Percentiles rank a stretch among this genome's conserved stretches.
Evolutionary conservation across 2,113 vertebrate species (phyloP).

Genomic region (human (Homo sapiens)): GRCh38 chr12:59522501-59523000

Average conservation of each 20-base stretch:
- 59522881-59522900: background rate
- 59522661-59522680: background rate
- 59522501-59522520: background rate
- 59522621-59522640: background rate
- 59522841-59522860: background rate
- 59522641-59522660: background rate
- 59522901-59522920: background rate
- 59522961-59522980: background rate
- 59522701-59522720: background rate
- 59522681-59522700: background rate
- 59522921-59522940: background rate
- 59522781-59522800: background rate
- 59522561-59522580: background rate
- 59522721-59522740: background rate
- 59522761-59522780: background rate
- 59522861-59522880: background rate
- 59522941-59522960: background rate
- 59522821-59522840: background rate
- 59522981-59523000: background rate
- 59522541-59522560: background rate
- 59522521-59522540: background rate
- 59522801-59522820: background rate
- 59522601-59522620: background rate
- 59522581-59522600: background rate
- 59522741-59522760: background rate